Evolutionary conservation across 1,140 invertebrate species (phyloP).

Genomic region (Cryptotermes secundus): DNA sequence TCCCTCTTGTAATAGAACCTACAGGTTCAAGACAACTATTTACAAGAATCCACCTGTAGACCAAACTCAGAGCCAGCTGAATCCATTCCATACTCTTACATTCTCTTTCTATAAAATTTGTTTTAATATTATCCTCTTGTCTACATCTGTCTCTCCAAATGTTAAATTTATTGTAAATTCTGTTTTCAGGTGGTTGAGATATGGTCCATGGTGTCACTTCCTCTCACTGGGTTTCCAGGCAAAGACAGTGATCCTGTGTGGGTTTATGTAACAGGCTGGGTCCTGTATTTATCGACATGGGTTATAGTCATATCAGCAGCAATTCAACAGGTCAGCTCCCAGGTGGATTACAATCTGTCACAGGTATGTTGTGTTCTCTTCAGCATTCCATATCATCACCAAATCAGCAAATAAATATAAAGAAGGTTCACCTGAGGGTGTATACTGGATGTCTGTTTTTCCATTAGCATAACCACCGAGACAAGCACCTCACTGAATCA

Average conservation of each 20-base stretch:
- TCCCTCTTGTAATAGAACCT: no score
- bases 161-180: conserved; percentile 3
- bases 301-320: conserved; percentile 48
- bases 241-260: conserved; percentile 45
- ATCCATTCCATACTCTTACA: no score
- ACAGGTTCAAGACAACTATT: no score
- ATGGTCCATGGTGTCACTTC: conserved; percentile 46
- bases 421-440: no score
- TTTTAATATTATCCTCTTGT: neutral
- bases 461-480: no score
- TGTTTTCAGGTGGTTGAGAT: conserved; percentile 44
- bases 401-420: no score
- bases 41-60: no score
- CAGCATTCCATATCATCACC: no score
- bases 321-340: conserved; percentile 45
- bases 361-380: conserved; percentile 40
- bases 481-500: no score
- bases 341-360: conserved; percentile 48
- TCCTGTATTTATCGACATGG: conserved; percentile 47
- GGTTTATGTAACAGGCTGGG: conserved; percentile 49
- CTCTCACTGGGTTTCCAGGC: conserved; percentile 38
- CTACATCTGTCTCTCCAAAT: neutral
- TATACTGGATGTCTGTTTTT: no score
- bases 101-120: neutral
- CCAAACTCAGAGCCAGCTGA: no score